phyloP scores from a whole-genome alignment of 2,888 invertebrate species.

The Stegana nigrithorax region DNA sequence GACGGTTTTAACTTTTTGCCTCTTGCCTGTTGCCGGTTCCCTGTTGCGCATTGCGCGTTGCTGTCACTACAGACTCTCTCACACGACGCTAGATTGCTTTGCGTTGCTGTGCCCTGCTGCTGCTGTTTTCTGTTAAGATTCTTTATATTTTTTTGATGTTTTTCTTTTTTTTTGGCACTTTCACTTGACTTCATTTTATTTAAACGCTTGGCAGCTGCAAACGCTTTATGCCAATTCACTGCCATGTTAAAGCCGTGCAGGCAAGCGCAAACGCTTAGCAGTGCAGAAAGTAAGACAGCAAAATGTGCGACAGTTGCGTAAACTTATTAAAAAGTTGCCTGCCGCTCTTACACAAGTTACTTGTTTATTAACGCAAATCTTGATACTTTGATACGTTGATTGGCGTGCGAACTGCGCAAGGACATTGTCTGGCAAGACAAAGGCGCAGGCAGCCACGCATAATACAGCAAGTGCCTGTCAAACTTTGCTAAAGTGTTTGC shows the following conservation, averaged over 20 bases:
- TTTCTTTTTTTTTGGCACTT: background rate
- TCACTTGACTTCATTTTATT: background rate
- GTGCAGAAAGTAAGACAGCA: background rate
- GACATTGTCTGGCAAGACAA: background rate
- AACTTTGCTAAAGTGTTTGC: too few species aligned
- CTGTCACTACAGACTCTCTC: background rate
- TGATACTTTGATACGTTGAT: constrained; percentile 15
- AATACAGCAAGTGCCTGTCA: background rate
- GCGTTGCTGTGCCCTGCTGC: background rate
- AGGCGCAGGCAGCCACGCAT: background rate
- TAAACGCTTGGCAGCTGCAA: constrained; percentile 1
- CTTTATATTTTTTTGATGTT: background rate
- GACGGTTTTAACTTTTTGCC: constrained; percentile 10
- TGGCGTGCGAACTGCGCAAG: background rate
- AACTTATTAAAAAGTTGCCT: constrained; percentile 23
- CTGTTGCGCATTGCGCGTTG: background rate
- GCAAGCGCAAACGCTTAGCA: background rate
- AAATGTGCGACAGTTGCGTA: constrained; percentile 9
- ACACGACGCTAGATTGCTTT: background rate
- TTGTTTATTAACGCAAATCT: constrained; percentile 18
- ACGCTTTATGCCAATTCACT: constrained; percentile 12
- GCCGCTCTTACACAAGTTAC: constrained; percentile 8
- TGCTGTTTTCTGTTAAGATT: background rate
- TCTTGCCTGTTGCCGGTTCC: background rate
- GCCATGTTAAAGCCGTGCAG: constrained; percentile 11